Evolutionary conservation across 1,140 invertebrate species (phyloP).

Genomic region (Drosophila kanapiae): DNA sequence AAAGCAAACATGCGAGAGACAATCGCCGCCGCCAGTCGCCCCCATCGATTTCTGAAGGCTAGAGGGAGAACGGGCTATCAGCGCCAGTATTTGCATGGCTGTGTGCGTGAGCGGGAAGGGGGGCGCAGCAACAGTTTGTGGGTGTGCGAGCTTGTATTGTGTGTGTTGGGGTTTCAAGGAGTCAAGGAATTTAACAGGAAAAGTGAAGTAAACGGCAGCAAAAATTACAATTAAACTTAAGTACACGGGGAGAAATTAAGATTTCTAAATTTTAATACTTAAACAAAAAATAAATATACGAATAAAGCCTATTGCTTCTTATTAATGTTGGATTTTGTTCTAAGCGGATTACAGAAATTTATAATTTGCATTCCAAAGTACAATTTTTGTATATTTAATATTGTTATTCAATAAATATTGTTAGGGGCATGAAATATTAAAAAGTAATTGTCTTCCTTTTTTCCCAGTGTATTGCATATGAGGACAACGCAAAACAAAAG

Average conservation of each 20-base stretch:
- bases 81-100: conserved; percentile 32
- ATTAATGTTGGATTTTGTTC: background rate
- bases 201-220: conserved; percentile 25
- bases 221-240: background rate
- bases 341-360: no score
- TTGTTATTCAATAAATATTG: background rate
- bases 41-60: conserved; percentile 57
- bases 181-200: conserved; percentile 68
- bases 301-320: background rate
- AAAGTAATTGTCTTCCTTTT: no score
- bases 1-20: conserved; percentile 48
- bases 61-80: conserved; percentile 39
- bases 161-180: conserved; percentile 56
- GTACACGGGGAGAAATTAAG: background rate
- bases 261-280: background rate
- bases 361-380: no score
- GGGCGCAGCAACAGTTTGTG: conserved; percentile 76
- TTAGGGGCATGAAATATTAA: no score
- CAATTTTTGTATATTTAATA: no score
- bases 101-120: conserved; percentile 52
- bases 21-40: conserved; percentile 21
- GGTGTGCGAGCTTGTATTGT: conserved; percentile 28
- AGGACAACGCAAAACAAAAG: conserved; percentile 41
- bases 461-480: conserved; percentile 3
- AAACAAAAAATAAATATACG: no score